A percentile compares a stretch with the other conserved stretches of the same genome.
Conservation (phyloP, 2,888 invertebrate species). For the Zeuzera pyrina region DNA sequence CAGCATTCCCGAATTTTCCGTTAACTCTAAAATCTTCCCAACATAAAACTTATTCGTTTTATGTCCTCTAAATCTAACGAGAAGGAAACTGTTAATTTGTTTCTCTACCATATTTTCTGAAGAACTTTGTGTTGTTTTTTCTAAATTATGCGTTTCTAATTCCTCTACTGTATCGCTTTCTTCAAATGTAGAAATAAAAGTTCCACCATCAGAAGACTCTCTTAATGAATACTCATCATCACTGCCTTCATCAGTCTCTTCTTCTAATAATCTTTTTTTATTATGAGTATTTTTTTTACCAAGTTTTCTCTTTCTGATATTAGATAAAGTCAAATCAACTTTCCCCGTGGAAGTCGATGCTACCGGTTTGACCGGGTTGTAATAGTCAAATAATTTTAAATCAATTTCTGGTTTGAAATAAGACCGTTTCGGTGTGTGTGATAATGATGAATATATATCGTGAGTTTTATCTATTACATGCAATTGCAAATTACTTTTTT, state of each 20-base stretch:
- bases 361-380: constrained; percentile 9
- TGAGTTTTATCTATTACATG: constrained; percentile 9
- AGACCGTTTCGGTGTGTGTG: constrained; percentile 3
- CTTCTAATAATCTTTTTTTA: constrained; percentile 10
- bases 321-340: constrained; percentile 9
- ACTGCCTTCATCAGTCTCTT: constrained; percentile 6
- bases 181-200: constrained; percentile 9
- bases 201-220: constrained; percentile 11
- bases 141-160: constrained; percentile 7
- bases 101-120: constrained; percentile 5
- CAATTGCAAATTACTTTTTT: constrained; percentile 6
- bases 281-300: constrained; percentile 2
- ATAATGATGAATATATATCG: too few relatives aligned
- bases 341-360: constrained; percentile 10
- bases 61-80: constrained; percentile 10
- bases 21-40: constrained; percentile 10
- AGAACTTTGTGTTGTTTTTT: constrained; percentile 3
- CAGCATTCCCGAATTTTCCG: constrained; percentile 8
- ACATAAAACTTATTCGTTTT: constrained; percentile 11
- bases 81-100: constrained; percentile 10
- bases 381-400: constrained; percentile 8
- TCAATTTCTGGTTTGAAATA: constrained; percentile 3
- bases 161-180: constrained; percentile 9
- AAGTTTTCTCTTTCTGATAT: not conserved
- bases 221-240: constrained; percentile 12